A percentile compares a stretch with the other conserved stretches of the same genome.
Conservation (phyloP, 2,797 vertebrate genomes). For the Cetoscarus ocellatus region DNA sequence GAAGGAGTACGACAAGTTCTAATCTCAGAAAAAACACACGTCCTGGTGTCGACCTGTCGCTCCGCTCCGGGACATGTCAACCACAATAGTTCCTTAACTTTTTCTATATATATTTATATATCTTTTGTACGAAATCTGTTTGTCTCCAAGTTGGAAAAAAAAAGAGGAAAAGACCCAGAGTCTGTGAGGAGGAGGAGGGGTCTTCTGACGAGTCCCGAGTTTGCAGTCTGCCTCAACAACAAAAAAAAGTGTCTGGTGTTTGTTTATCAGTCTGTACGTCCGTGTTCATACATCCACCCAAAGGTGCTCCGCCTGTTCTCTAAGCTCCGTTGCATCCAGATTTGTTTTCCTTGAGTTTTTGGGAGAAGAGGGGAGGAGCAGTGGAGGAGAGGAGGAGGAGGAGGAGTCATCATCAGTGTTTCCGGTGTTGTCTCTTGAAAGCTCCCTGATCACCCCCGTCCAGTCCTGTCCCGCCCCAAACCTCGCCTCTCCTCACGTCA, state of each 20-base stretch:
- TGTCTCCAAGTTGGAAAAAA: constrained; percentile 79
- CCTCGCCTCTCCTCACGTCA: constrained; percentile 45
- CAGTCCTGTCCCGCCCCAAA: constrained; percentile 21
- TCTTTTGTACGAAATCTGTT: constrained; percentile 86
- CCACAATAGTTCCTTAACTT: constrained; percentile 83
- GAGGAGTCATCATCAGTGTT: constrained; percentile 76
- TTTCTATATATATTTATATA: constrained; percentile 85
- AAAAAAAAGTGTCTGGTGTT: constrained; percentile 80
- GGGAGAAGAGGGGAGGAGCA: constrained; percentile 43
- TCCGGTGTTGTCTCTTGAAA: constrained; percentile 66
- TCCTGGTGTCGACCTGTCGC: constrained; percentile 69
- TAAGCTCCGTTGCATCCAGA: constrained; percentile 35
- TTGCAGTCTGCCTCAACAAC: constrained; percentile 68
- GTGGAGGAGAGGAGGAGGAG: constrained; percentile 36
- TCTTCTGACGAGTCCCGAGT: constrained; percentile 67
- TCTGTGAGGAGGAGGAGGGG: constrained; percentile 74
- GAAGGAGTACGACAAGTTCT: constrained; percentile 83
- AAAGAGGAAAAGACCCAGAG: constrained; percentile 76
- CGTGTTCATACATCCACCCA: constrained; percentile 51
- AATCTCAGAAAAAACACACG: constrained; percentile 79
- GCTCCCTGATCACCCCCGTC: constrained; percentile 27
- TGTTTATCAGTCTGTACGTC: constrained; percentile 65
- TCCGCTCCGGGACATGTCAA: constrained; percentile 69
- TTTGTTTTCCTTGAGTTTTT: constrained; percentile 52
- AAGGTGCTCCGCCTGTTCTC: constrained; percentile 36